A percentile compares a stretch with the other conserved stretches of the same genome.
Evolutionary conservation across 2,113 vertebrate species (phyloP).

Genomic region (Ia io): DNA sequence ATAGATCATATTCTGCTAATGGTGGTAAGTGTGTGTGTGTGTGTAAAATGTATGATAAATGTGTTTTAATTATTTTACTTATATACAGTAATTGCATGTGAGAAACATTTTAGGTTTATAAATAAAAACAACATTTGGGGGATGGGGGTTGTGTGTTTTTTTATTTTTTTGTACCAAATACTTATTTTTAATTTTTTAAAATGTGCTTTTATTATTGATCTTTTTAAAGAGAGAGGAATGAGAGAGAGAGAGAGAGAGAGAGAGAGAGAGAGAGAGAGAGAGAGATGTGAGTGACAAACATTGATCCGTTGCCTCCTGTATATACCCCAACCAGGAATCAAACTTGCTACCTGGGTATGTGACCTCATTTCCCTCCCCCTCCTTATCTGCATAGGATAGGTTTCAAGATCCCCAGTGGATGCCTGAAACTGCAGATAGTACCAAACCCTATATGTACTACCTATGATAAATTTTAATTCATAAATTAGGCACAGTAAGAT

Average conservation of each 20-base stretch:
- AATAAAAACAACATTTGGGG: not conserved
- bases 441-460: not conserved
- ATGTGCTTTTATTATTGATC: not conserved
- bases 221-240: not conserved
- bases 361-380: not conserved
- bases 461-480: not conserved
- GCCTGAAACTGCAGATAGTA: not conserved
- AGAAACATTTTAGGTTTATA: constrained; percentile 9
- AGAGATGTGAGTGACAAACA: not conserved
- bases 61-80: not conserved
- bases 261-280: not conserved
- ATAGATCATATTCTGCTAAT: constrained; percentile 80
- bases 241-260: no score
- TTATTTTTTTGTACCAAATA: not conserved
- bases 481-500: not conserved
- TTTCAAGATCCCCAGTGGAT: not conserved
- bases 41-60: not conserved
- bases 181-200: not conserved
- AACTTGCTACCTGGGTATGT: not conserved
- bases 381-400: not conserved
- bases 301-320: not conserved
- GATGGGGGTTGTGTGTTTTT: not conserved
- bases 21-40: constrained; percentile 75
- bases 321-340: not conserved
- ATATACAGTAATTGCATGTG: not conserved